Percentiles rank a stretch among this genome's conserved stretches.
Evolutionary conservation across 2,888 invertebrate genomes (phyloP).

Genomic region (Torymus texanus): DNA sequence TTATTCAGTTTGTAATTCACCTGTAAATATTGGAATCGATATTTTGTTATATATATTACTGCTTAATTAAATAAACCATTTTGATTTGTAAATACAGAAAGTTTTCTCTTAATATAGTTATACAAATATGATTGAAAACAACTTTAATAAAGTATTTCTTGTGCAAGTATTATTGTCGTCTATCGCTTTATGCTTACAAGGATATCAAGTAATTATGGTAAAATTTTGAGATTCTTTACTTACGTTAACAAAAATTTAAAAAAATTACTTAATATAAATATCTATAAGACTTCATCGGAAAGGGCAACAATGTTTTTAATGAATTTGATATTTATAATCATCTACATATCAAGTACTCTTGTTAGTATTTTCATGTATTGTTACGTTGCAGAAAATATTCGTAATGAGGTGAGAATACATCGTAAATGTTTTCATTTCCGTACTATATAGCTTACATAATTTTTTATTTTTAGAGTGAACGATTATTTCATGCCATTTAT

Average conservation of each 20-base stretch:
- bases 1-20: too few relatives aligned
- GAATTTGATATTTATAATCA: neutral
- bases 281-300: constrained; percentile 1
- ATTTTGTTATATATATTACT: too few relatives aligned
- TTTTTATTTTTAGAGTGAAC: too few relatives aligned
- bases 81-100: too few relatives aligned
- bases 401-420: too few relatives aligned
- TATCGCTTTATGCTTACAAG: constrained; percentile 14
- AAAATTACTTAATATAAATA: neutral
- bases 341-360: neutral
- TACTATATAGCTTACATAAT: too few relatives aligned
- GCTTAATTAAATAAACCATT: too few relatives aligned
- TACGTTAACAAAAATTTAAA: neutral
- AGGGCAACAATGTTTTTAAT: neutral
- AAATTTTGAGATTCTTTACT: neutral
- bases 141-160: constrained; percentile 36
- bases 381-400: too few relatives aligned
- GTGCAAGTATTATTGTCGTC: neutral
- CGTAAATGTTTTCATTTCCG: too few relatives aligned
- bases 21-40: too few relatives aligned
- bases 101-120: constrained; percentile 9
- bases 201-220: constrained; percentile 13
- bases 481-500: too few relatives aligned
- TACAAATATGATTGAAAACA: constrained; percentile 7
- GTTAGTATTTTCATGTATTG: neutral